phyloP scores from a whole-genome alignment of 2,888 invertebrate species.

The Drosophila macrospina region DNA sequence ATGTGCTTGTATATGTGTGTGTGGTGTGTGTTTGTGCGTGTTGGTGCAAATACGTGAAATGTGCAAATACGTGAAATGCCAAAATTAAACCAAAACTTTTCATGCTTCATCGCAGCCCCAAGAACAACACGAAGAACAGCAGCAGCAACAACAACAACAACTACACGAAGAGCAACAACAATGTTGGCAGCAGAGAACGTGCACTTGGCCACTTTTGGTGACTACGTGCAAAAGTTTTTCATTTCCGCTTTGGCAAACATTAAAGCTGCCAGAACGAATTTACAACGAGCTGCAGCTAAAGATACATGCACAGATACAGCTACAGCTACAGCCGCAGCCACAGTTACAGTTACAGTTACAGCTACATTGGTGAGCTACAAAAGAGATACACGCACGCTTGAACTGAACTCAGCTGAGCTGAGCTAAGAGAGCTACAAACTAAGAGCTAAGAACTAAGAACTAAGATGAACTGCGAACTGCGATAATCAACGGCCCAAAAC shows the following conservation, averaged over 20 bases:
- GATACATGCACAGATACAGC: slow-evolving; percentile 20
- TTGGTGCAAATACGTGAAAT: slow-evolving; percentile 54
- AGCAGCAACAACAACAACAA: slow-evolving; percentile 21
- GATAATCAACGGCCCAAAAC: slow-evolving; percentile 68
- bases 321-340: slow-evolving; percentile 15
- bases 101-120: slow-evolving; percentile 76
- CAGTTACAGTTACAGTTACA: slow-evolving; percentile 17
- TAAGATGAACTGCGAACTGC: slow-evolving; percentile 29
- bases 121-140: slow-evolving; percentile 22
- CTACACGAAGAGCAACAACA: slow-evolving; percentile 25
- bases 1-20: slow-evolving; percentile 18
- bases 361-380: slow-evolving; percentile 18
- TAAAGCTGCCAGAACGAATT: slow-evolving; percentile 78
- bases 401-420: slow-evolving; percentile 22
- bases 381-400: slow-evolving; percentile 58
- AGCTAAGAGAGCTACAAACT: slow-evolving; percentile 1
- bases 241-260: slow-evolving; percentile 81
- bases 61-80: slow-evolving; percentile 72
- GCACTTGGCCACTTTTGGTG: slow-evolving; percentile 77
- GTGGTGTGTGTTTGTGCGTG: slow-evolving; percentile 30
- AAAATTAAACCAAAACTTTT: slow-evolving; percentile 82
- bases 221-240: slow-evolving; percentile 81
- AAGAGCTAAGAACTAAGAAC: background rate
- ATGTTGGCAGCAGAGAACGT: slow-evolving; percentile 53
- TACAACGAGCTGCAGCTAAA: slow-evolving; percentile 57